These are phyloP conservation scores for Drosophila ochracea DNA, from an alignment of 2,888 invertebrate species.

Conservation along the genomic window DNA sequence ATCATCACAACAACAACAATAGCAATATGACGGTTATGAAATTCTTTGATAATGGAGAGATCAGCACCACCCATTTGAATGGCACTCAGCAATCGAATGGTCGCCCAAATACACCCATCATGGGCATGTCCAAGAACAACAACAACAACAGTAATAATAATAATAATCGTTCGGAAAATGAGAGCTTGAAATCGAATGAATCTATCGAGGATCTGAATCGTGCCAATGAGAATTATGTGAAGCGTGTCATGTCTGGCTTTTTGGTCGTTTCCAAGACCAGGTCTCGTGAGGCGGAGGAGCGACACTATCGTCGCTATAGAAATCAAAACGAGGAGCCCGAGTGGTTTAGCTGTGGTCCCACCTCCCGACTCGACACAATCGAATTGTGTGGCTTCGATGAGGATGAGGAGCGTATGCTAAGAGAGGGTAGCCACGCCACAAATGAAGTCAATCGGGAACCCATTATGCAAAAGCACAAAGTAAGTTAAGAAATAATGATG, in stretches of 20 bases:
- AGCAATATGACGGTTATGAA: slow-evolving; percentile 60
- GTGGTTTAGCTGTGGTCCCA: slow-evolving; percentile 84
- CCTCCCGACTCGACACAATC: slow-evolving; percentile 83
- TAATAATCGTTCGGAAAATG: slow-evolving; percentile 58
- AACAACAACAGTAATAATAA: slow-evolving; percentile 21
- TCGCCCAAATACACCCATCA: slow-evolving; percentile 64
- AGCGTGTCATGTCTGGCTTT: slow-evolving; percentile 81
- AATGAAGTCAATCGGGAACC: slow-evolving; percentile 40
- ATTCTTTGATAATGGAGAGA: slow-evolving; percentile 69
- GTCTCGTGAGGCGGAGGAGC: slow-evolving; percentile 79
- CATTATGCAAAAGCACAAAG: slow-evolving; percentile 63
- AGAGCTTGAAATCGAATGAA: slow-evolving; percentile 63
- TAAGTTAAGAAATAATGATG: slow-evolving; percentile 25
- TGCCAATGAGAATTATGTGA: slow-evolving; percentile 82
- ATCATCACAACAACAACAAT: slow-evolving; percentile 23
- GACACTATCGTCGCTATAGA: slow-evolving; percentile 73
- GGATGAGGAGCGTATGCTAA: slow-evolving; percentile 68
- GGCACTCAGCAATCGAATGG: slow-evolving; percentile 28
- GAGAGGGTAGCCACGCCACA: slow-evolving; percentile 41
- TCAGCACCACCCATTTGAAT: slow-evolving; percentile 36
- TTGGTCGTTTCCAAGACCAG: slow-evolving; percentile 82
- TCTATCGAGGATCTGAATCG: slow-evolving; percentile 66
- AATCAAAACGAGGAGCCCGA: slow-evolving; percentile 83
- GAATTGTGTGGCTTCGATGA: slow-evolving; percentile 84
- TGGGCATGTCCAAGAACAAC: slow-evolving; percentile 57